Base-by-base conservation (phyloP, 1,140 invertebrate species). In the Trichoplusia ni region DNA sequence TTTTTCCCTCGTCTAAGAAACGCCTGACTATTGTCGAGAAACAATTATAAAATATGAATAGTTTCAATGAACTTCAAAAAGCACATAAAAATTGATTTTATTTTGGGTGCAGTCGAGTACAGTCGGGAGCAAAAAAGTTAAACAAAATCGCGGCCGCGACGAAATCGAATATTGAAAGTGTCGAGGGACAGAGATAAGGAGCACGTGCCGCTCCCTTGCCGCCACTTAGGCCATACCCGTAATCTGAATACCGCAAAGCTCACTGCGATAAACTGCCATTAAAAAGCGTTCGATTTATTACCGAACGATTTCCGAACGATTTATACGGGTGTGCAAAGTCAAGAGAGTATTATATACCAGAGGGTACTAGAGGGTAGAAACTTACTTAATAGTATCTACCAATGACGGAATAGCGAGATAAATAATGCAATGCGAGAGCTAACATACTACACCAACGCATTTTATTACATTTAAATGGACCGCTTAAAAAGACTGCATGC, bases 231-330 rank as follows among this genome's bases (percentile, higher is more conserved):
- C 73, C 74, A 73, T 65, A 67, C 72, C 64, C 75, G 82, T 84
- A 90, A 90, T 90, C 87, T 85, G 85, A 89, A 90, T 86, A 86
- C 86, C 81, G 79, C 79, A 83, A 88, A 86, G 84, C 86, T 84
- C 84, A 87, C 77, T 83, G 65, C 84, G 88, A 90, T 90, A 90
- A 89, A 90, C 83, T 76, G 79, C 87, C 88, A 90, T 90, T 90
- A 89, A 90, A 89, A 90, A 82, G 79, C 84, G 74, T 90, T 89
- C 88, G 88, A 90, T 90, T 89, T 90, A 90, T 90, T 89, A 85
- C 81, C 67, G 69, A 84, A 86, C 81, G 85, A 86, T 88, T 90
- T 85, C 79, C 82, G 68, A 81, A 81, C 81, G 82, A 89, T 89
- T 90, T 88, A 88, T 84, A 71, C 72, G 72, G 51, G 66, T 67